Evolutionary conservation across 2,888 invertebrate species (phyloP), one percentile per base, ranked within the genome.

Genomic region (Microctonus hyperodae): DNA sequence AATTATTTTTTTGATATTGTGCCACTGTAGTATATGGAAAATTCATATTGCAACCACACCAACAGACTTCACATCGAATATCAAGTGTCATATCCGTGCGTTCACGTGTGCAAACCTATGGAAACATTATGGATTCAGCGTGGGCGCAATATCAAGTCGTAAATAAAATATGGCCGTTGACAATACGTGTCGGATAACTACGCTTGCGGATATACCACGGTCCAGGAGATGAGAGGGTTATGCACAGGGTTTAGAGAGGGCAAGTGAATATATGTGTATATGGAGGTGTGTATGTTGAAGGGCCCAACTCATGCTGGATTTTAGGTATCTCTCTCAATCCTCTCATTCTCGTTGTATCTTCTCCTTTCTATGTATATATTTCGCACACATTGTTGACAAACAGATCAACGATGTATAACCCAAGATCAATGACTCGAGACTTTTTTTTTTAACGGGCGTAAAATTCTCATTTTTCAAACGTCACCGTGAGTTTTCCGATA

Each of bases 91-190:
- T 67, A 51, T 35, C 37, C 37, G 16, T 37, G 16, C 44, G 16
- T 16, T 44, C 44, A 44, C 44, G 9, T 9, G 16, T 7, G 16
- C 44, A 44, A 16, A 44, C 7, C 20, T 16, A 23, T 37, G 35
- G 37, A 25, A 63, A 53, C 60, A 69, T 70, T 71, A 68, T 67
- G 70, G 70, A 76, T 76, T 74, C 72, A 72, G 65, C 69, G 55
- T 62, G 67, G 66, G 70, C 67, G 68, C 69, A 72, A 74, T 73
- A 72, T 72, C 70, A 67, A 67, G 72, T 74, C 72, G 70, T 69
- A 70, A 75, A 74, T 75, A 72, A 77, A 77, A 76, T 75, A 76
- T 74, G 70, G 67, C 67, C 67, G 56, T 61, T 65, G 72, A 76
- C 75, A 76, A 76, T 75, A 71, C 72, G 72, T 74, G 72, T 75